Evolutionary conservation across 2,888 invertebrate species (phyloP), one percentile per base, ranked within the genome.

Genomic region (Lasioglossum zephyrum): DNA sequence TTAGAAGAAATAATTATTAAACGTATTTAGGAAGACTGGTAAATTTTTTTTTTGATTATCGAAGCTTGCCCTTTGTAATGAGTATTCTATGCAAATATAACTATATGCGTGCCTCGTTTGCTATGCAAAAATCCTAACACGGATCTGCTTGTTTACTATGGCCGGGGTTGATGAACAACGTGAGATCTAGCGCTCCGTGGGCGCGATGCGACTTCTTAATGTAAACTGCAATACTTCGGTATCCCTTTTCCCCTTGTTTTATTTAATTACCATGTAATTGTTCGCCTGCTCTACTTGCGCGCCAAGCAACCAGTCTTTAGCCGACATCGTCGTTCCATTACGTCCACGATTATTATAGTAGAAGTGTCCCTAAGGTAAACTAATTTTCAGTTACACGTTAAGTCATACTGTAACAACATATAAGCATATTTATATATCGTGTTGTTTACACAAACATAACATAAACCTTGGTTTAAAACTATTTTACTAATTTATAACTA

Each of bases 81-180:
- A 26, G 22, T 6, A 31, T 49, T 26, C 1, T 60, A 26, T 26
- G 26, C 4, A 49, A 18, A 8, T 49, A 18, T 36, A 36, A 66
- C 36, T 63, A 2, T 66, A 6, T 31, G 8, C 16, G 13, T 26
- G 13, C n/a, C 69, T 39, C 31, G 36, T 41, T 13, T 57, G 31
- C 26, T 13, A 36, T 49, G 47, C 47, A 60, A 75, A n/a, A 72
- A 60, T 49, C 6, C 49, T 75, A 81, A 60, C 49, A 39, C 79
- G 31, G 73, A 79, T 70, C 75, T 49, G 49, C 75, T 75, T 81
- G 75, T 83, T 83, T 83, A 83, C 82, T 75, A 81, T 1, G 60
- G 60, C n/a, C 69, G 60, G 75, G 82, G 82, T 83, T 84, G 76
- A 76, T 84, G 83, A 82, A 84, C 83, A 57, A 84, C 83, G 82